Percentiles rank a stretch among this genome's conserved stretches.
Conservation (phyloP, 1,140 invertebrate species). For the Galleria mellonella region DNA sequence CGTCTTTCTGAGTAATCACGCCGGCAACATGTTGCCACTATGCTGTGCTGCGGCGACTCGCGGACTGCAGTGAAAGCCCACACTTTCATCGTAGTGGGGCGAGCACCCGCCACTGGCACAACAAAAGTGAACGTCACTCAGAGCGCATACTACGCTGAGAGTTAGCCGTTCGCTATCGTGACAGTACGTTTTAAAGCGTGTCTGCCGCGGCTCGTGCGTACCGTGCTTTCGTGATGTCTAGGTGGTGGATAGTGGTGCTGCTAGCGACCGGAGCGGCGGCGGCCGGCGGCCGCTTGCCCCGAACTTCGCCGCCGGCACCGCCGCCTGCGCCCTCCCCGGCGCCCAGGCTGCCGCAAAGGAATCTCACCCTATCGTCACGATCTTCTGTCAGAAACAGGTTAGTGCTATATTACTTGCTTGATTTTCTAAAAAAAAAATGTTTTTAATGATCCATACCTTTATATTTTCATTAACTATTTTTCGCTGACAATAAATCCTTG, state of each 20-base stretch:
- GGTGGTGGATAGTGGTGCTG: conserved; percentile 53
- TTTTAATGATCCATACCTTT: no score
- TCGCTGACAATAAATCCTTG: no score
- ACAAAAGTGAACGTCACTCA: conserved; percentile 57
- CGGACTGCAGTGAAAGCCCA: conserved; percentile 49
- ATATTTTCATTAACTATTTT: no score
- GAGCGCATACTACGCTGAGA: conserved; percentile 33
- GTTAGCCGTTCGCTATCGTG: conserved; percentile 38
- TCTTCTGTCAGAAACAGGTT: conserved; percentile 60
- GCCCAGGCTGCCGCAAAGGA: conserved; percentile 46
- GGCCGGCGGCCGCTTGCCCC: conserved; percentile 50
- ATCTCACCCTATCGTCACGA: conserved; percentile 53
- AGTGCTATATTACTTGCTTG: conserved; percentile 6
- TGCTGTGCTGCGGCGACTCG: not conserved
- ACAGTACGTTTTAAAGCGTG: conserved; percentile 38
- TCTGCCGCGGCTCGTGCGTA: conserved; percentile 36
- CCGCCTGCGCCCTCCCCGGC: conserved; percentile 23
- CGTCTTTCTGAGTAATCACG: no score
- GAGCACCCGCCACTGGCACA: conserved; percentile 28
- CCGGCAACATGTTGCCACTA: not conserved
- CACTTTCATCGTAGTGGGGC: conserved; percentile 63
- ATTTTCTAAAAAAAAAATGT: no score
- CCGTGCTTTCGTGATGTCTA: conserved; percentile 45
- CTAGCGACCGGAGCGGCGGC: conserved; percentile 43
- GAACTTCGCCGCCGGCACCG: conserved; percentile 42